These are phyloP conservation scores for Chloroceryle aenea DNA, from an alignment of 2,113 vertebrate species.

Conservation along the genomic window DNA sequence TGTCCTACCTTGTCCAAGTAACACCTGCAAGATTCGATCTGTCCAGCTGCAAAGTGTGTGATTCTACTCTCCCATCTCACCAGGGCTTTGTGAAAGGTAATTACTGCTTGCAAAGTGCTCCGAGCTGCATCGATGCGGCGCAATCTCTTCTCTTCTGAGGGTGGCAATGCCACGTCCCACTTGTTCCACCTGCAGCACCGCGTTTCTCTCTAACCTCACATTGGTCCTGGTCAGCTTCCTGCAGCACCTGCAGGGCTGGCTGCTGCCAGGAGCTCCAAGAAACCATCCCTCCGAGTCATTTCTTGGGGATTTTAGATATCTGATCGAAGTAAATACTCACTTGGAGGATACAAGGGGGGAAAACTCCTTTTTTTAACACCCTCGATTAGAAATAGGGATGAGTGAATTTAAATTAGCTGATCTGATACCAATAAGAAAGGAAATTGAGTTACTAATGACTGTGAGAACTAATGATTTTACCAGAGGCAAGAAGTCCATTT, in stretches of 20 bases:
- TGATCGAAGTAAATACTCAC: background rate
- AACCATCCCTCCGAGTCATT: rapidly evolving
- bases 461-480: background rate
- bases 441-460: background rate
- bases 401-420: background rate
- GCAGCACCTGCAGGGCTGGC: background rate
- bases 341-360: background rate
- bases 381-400: background rate
- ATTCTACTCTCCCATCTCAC: background rate
- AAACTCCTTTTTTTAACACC: background rate
- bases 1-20: background rate
- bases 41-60: background rate
- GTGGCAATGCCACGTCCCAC: background rate
- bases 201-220: background rate
- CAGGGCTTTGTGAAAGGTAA: background rate
- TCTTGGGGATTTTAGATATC: background rate
- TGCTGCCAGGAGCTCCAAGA: background rate
- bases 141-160: background rate
- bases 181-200: background rate
- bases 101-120: background rate
- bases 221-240: background rate
- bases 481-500: background rate
- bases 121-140: background rate
- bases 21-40: background rate
- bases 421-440: background rate